Percentiles rank a stretch among this genome's conserved stretches.
phyloP scores from a whole-genome alignment of 2,113 vertebrate genomes.

The Thalassarche chlororhynchos region DNA sequence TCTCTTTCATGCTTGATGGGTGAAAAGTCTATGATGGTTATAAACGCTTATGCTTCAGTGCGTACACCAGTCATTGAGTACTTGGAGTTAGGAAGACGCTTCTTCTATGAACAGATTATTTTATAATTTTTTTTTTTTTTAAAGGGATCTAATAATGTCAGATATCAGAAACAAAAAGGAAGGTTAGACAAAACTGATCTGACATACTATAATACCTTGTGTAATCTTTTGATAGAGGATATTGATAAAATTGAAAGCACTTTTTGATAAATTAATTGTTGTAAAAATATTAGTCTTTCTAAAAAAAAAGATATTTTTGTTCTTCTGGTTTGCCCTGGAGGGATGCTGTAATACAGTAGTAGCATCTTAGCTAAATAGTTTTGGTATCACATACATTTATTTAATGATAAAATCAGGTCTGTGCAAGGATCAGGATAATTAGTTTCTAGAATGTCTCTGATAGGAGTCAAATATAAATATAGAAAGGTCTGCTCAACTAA shows the following conservation, averaged over 20 bases:
- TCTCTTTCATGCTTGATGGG: neutral
- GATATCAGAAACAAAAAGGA: neutral
- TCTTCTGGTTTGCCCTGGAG: neutral
- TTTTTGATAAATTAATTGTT: neutral
- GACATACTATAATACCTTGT: neutral
- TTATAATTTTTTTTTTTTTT: neutral
- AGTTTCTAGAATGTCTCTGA: neutral
- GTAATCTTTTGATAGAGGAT: neutral
- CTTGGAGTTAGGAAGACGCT: neutral
- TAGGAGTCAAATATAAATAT: neutral
- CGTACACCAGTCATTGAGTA: neutral
- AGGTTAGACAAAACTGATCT: neutral
- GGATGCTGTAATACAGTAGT: neutral
- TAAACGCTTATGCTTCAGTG: neutral
- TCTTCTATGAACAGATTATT: neutral
- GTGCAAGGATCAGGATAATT: neutral
- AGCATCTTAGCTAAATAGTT: neutral
- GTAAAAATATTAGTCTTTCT: neutral
- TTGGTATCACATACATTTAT: neutral
- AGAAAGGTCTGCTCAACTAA: neutral
- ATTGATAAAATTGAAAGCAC: neutral
- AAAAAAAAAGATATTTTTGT: accelerated
- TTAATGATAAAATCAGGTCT: neutral
- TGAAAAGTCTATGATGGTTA: neutral
- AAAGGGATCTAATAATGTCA: neutral